phyloP scores from a whole-genome alignment of 2,888 invertebrate species.

The Chirona hameri region DNA sequence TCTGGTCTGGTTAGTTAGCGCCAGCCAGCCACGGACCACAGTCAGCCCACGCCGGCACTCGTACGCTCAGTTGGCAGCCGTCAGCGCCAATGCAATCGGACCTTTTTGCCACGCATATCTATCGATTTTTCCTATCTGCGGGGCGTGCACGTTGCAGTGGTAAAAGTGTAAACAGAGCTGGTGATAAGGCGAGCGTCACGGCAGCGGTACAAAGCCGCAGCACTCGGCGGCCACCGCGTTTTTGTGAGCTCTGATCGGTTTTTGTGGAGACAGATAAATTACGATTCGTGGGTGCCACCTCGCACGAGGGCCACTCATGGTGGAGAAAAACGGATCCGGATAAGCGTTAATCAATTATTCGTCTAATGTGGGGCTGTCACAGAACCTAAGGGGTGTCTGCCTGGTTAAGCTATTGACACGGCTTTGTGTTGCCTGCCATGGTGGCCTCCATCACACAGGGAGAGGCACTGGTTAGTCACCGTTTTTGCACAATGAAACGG shows the following conservation, averaged over 20 bases:
- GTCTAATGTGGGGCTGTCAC: not conserved
- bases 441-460: not conserved
- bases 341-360: not conserved
- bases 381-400: not conserved
- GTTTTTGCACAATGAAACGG: not conserved
- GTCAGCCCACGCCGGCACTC: no score
- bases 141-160: slow-evolving; percentile 1
- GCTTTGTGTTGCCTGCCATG: not conserved
- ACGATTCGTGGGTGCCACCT: slow-evolving; percentile 6
- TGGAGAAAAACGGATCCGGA: not conserved
- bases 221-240: not conserved
- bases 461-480: not conserved
- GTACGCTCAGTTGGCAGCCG: not conserved
- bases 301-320: not conserved
- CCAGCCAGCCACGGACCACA: no score
- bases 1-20: no score
- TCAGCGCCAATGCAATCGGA: not conserved
- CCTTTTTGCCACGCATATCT: slow-evolving; percentile 6
- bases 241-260: not conserved
- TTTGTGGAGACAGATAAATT: slow-evolving; percentile 14
- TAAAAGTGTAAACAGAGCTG: slow-evolving; percentile 7
- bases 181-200: not conserved
- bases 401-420: not conserved
- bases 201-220: not conserved
- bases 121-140: slow-evolving; percentile 11